Evolutionary conservation across 1,140 invertebrate genomes (phyloP).

Genomic region (Ptiloglossa arizonensis): DNA sequence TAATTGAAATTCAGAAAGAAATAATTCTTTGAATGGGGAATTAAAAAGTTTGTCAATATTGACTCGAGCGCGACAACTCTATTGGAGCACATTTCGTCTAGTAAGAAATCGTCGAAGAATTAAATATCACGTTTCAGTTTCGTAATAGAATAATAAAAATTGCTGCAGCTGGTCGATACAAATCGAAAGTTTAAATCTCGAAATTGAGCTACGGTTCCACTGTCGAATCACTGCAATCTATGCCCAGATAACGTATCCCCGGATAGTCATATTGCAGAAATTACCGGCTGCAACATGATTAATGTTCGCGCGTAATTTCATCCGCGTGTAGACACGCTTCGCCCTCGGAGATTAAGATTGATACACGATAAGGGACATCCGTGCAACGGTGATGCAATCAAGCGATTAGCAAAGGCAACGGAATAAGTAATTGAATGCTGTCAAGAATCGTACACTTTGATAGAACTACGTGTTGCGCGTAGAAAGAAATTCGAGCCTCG

Average conservation of each 20-base stretch:
- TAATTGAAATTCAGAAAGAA: too few relatives aligned
- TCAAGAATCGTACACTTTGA: not conserved
- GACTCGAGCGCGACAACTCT: too few relatives aligned
- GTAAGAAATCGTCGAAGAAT: too few relatives aligned
- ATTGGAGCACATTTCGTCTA: too few relatives aligned
- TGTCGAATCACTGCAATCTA: not conserved
- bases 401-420: not conserved
- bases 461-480: not conserved
- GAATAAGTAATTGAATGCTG: not conserved
- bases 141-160: too few relatives aligned
- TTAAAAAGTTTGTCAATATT: too few relatives aligned
- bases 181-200: not conserved
- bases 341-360: constrained; percentile 59
- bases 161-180: too few relatives aligned
- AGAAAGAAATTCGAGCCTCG: too few relatives aligned
- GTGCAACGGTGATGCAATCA: constrained; percentile 3
- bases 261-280: constrained; percentile 53
- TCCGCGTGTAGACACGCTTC: constrained; percentile 42
- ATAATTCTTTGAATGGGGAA: too few relatives aligned
- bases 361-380: constrained; percentile 50
- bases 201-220: too few relatives aligned
- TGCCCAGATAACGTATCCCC: not conserved
- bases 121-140: too few relatives aligned
- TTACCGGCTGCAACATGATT: constrained; percentile 54
- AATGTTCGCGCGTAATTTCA: constrained; percentile 62